Conservation (phyloP, 64 coral and sea anemone species). For the Pachyseris speciosa region DNA sequence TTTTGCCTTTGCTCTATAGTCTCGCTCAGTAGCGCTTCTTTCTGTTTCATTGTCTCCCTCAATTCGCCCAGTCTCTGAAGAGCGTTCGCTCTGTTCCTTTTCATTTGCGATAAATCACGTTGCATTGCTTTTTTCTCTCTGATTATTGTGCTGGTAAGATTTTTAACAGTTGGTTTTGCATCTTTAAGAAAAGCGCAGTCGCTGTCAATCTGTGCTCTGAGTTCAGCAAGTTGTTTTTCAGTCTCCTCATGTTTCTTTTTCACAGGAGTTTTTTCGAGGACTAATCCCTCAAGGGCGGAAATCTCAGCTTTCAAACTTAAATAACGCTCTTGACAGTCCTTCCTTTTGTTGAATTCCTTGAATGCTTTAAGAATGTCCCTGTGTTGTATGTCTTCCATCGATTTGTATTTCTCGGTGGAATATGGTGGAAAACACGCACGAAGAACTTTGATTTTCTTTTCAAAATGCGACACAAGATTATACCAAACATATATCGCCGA, state of each 20-base stretch:
- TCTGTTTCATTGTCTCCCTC: neutral
- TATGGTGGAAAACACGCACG: constrained; percentile 10
- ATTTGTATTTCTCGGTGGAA: constrained; percentile 1
- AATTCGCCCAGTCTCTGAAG: neutral
- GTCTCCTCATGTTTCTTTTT: constrained; percentile 3
- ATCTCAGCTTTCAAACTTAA: neutral
- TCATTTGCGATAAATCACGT: neutral
- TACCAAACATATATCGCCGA: neutral
- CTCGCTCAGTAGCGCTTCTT: neutral
- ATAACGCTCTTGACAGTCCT: neutral
- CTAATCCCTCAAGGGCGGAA: neutral
- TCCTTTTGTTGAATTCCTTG: constrained; percentile 15
- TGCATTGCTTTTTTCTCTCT: constrained; percentile 39
- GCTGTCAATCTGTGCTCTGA: neutral
- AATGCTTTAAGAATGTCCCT: neutral
- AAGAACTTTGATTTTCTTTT: neutral
- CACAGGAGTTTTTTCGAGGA: neutral
- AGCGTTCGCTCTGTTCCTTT: neutral
- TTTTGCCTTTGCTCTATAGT: neutral
- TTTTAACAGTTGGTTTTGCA: neutral
- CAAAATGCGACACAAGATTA: neutral
- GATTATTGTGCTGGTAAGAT: neutral
- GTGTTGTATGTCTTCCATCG: neutral
- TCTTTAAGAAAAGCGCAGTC: neutral
- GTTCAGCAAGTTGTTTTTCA: neutral